These are phyloP conservation scores for Ashinkailepas kermadecensis DNA, from an alignment of 2,888 invertebrate genomes.

Conservation along the genomic window DNA sequence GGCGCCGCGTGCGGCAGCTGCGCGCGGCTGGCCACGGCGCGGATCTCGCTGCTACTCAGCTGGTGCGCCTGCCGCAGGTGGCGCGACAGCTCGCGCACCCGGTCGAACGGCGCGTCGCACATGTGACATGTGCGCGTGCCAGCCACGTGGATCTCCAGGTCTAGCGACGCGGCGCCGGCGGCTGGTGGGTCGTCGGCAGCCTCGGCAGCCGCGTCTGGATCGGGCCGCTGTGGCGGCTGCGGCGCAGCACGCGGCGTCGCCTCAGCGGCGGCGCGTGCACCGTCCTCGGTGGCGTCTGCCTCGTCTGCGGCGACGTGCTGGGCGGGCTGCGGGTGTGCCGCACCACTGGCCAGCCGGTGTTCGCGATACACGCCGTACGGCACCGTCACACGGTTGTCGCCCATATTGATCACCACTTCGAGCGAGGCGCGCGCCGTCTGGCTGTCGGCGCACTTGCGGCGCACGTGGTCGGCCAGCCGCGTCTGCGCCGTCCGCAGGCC, in stretches of 20 bases:
- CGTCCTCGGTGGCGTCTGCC: background rate
- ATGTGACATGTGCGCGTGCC: background rate
- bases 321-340: too few relatives aligned
- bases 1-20: background rate
- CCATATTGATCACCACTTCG: background rate
- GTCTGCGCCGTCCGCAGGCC: background rate
- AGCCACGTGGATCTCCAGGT: constrained; percentile 1
- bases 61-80: background rate
- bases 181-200: background rate
- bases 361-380: constrained; percentile 5
- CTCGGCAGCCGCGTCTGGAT: background rate
- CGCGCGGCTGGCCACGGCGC: background rate
- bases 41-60: constrained; percentile 18
- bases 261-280: background rate
- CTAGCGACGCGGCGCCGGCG: background rate
- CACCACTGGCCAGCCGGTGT: background rate
- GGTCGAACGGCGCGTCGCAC: background rate
- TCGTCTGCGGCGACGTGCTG: background rate
- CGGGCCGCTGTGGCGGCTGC: background rate
- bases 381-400: constrained; percentile 6
- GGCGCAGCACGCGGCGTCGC: background rate
- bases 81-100: background rate
- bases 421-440: background rate
- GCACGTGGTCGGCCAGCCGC: background rate
- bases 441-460: background rate